phyloP scores from a whole-genome alignment of 35 echinoderm and acorn worm genomes.

The Chiridota heheva region DNA sequence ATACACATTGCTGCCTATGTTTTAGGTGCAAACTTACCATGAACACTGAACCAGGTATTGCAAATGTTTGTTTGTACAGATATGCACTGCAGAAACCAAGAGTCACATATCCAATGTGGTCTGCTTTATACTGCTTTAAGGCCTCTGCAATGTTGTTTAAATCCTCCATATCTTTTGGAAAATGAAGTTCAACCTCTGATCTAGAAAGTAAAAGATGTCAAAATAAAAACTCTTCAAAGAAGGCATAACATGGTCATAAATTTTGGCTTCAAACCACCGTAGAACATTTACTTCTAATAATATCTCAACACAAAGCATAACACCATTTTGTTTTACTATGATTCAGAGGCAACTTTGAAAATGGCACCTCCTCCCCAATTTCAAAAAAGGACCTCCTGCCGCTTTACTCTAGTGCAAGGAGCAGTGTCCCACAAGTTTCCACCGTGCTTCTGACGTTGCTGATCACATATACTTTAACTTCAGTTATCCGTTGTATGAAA shows the following conservation, averaged over 20 bases:
- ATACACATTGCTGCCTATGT: no score
- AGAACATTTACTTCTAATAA: neutral
- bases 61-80: constrained; percentile 98
- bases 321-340: neutral
- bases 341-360: no score
- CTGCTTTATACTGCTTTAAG: constrained; percentile 73
- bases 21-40: constrained; percentile 79
- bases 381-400: no score
- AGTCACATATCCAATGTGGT: constrained; percentile 70
- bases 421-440: no score
- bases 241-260: neutral
- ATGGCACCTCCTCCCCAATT: no score
- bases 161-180: constrained; percentile 87
- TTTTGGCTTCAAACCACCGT: neutral
- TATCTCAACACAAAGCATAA: neutral
- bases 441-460: no score
- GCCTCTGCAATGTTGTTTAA: constrained; percentile 56
- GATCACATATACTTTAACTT: no score
- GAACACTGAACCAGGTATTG: constrained; percentile 96
- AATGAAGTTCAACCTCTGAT: constrained; percentile 42
- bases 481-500: no score
- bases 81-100: constrained; percentile 93
- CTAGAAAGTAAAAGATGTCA: neutral
- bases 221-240: neutral
- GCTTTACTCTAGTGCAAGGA: no score